Conservation (phyloP, 1,140 invertebrate genomes). For the Brachionus asplanchnoidis region DNA sequence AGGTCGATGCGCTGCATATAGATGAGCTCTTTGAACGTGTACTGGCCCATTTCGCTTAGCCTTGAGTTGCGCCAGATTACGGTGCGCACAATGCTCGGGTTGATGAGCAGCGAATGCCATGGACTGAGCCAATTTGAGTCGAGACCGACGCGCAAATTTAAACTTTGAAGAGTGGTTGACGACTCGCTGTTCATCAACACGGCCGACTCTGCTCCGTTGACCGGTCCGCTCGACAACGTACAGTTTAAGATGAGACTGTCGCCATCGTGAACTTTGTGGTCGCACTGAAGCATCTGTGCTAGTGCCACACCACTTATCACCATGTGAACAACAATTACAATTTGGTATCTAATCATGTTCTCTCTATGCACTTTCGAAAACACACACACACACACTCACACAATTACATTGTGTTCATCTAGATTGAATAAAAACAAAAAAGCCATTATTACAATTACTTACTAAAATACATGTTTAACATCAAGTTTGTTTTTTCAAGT, state of each 20-base stretch:
- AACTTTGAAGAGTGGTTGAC: neutral
- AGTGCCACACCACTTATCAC: neutral
- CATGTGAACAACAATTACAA: neutral
- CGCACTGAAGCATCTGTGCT: neutral
- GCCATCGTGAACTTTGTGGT: conserved; percentile 2
- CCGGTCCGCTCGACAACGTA: neutral
- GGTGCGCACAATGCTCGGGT: neutral
- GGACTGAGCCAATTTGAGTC: neutral
- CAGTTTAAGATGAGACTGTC: conserved; percentile 10
- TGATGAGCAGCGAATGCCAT: conserved; percentile 1
- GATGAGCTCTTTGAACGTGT: conserved; percentile 1
- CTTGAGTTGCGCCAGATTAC: neutral
- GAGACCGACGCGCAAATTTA: neutral
- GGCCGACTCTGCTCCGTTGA: neutral
- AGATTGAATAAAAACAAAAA: neutral
- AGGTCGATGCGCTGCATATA: conserved; percentile 21
- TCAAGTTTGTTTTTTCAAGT: too few relatives aligned
- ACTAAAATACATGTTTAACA: too few relatives aligned
- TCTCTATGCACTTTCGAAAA: neutral
- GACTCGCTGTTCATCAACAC: neutral
- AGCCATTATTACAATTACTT: too few relatives aligned
- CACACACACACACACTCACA: neutral
- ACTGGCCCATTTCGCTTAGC: conserved; percentile 11
- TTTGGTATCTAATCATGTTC: neutral
- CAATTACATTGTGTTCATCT: neutral